Percentiles rank a stretch among this genome's conserved stretches.
Conservation (phyloP, 1,140 invertebrate species). For the Conus ventricosus region DNA sequence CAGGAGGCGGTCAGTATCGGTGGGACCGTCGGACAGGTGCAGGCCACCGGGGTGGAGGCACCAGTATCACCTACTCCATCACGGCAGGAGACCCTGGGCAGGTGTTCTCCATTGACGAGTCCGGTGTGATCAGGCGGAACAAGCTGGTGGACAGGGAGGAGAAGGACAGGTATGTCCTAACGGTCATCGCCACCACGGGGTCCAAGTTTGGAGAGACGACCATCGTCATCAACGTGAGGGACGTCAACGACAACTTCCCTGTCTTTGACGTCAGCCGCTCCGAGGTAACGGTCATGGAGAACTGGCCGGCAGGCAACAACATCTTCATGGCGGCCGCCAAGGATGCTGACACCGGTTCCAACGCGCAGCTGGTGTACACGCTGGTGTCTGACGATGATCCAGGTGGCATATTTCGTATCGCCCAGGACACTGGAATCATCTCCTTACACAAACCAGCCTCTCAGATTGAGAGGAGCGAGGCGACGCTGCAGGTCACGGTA, state of each 20-base stretch:
- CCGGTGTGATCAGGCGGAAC: conserved; percentile 70
- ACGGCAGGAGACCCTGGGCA: conserved; percentile 81
- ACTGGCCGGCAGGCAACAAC: conserved; percentile 93
- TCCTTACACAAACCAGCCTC: conserved; percentile 85
- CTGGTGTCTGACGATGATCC: conserved; percentile 83
- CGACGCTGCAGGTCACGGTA: conserved; percentile 83
- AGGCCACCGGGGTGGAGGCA: conserved; percentile 75
- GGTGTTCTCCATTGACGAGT: conserved; percentile 72
- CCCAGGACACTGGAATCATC: conserved; percentile 89
- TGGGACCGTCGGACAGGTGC: conserved; percentile 86
- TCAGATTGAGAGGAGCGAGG: conserved; percentile 69
- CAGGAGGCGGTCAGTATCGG: conserved; percentile 76
- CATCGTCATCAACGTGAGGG: conserved; percentile 79
- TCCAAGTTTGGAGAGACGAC: conserved; percentile 50
- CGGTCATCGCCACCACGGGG: conserved; percentile 58
- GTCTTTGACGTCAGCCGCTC: conserved; percentile 84
- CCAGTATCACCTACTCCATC: conserved; percentile 84
- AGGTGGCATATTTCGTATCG: conserved; percentile 87
- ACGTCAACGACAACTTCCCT: conserved; percentile 94
- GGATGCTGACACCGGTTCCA: conserved; percentile 88
- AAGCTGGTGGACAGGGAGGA: conserved; percentile 68
- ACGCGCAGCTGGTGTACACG: conserved; percentile 88
- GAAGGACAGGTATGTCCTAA: conserved; percentile 56
- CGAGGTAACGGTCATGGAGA: conserved; percentile 86
- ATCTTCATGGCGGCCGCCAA: conserved; percentile 89